Evolutionary conservation across 2,888 invertebrate genomes (phyloP).

Genomic region (Flabesymbios commensalis): DNA sequence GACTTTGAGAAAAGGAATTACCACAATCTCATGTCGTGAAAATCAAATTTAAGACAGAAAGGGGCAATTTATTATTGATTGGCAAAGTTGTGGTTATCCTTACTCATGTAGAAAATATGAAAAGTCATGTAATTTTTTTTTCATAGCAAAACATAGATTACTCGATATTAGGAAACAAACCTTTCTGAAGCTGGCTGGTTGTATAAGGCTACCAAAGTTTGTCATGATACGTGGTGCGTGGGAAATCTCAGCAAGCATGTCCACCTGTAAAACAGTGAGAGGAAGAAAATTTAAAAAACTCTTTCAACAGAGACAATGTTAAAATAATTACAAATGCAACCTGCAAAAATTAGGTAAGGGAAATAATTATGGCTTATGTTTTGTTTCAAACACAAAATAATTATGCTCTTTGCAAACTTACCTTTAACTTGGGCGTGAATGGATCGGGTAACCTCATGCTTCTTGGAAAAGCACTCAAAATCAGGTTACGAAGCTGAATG

Average conservation of each 20-base stretch:
- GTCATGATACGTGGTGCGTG: conserved; percentile 87
- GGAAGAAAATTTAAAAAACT: conserved; percentile 1
- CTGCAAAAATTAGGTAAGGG: no score
- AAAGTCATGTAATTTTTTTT: no score
- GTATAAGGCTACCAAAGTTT: conserved; percentile 84
- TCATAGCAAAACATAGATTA: no score
- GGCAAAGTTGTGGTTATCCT: no score
- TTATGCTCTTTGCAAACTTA: conserved; percentile 63
- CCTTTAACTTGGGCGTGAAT: conserved; percentile 93
- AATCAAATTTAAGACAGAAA: no score
- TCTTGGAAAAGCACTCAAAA: conserved; percentile 95
- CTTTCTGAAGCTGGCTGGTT: conserved; percentile 86
- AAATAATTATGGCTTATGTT: no score
- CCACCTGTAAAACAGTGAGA: conserved; percentile 64
- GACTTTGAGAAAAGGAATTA: no score
- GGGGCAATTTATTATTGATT: no score
- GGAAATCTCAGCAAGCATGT: conserved; percentile 85
- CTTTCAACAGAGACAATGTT: neutral
- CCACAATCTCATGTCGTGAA: no score
- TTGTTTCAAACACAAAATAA: neutral
- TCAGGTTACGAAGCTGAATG: conserved; percentile 96
- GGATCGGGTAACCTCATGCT: conserved; percentile 99
- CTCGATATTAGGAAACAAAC: no score
- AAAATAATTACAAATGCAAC: neutral
- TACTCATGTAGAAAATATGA: no score